These are phyloP conservation scores for Periparus ater DNA, from an alignment of 2,797 vertebrate genomes.

Conservation along the genomic window DNA sequence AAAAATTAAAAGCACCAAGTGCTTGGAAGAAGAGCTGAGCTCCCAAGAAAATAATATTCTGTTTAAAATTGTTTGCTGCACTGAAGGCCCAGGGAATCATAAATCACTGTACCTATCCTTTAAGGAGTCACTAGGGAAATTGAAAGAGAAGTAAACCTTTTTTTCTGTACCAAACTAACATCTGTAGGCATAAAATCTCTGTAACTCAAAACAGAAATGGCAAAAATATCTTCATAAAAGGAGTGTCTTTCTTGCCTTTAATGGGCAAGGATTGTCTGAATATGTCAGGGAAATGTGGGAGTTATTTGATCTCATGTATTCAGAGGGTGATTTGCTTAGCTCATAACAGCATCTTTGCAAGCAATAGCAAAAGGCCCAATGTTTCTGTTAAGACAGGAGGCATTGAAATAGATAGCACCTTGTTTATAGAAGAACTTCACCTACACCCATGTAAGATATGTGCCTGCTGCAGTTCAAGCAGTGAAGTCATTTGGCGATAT, in stretches of 20 bases:
- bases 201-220: neutral
- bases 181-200: neutral
- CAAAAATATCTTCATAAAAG: neutral
- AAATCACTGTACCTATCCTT: neutral
- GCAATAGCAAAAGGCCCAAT: neutral
- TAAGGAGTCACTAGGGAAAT: neutral
- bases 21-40: neutral
- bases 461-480: neutral
- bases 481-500: neutral
- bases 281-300: neutral
- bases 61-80: neutral
- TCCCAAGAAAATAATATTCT: neutral
- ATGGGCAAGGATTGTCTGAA: neutral
- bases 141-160: neutral
- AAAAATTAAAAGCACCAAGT: neutral
- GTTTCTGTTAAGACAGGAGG: neutral
- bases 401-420: neutral
- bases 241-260: neutral
- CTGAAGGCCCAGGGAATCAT: neutral
- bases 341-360: neutral
- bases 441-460: accelerated
- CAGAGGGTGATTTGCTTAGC: neutral
- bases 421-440: neutral
- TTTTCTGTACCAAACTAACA: neutral
- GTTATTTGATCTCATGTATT: neutral